These are phyloP conservation scores for Myrmophylax atrothorax DNA, from an alignment of 2,113 vertebrate species.

Conservation along the genomic window DNA sequence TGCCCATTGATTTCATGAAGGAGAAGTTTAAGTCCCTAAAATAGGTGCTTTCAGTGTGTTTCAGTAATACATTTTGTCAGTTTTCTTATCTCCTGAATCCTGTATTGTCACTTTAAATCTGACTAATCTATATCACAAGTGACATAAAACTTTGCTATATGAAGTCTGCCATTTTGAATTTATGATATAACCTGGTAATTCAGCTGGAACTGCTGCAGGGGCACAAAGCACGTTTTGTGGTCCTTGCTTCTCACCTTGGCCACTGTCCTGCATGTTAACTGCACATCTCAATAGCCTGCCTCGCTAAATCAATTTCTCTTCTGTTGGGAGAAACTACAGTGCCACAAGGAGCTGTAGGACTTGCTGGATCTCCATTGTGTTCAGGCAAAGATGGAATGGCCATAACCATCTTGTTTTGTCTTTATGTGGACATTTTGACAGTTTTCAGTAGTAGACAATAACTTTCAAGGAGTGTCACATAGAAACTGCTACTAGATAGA, in stretches of 20 bases:
- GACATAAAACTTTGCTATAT: slow-evolving; percentile 39
- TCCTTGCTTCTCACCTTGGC: background rate
- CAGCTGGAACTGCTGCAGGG: background rate
- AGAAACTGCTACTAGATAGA: background rate
- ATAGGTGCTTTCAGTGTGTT: background rate
- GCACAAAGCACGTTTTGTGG: background rate
- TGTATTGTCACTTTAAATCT: slow-evolving; percentile 48
- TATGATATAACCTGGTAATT: background rate
- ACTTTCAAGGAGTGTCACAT: background rate
- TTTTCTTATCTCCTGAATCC: slow-evolving; percentile 31
- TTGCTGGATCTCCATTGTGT: background rate
- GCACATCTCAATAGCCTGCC: background rate
- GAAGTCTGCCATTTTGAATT: slow-evolving; percentile 54
- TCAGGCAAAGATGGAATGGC: background rate
- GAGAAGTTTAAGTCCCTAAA: background rate
- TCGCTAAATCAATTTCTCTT: background rate
- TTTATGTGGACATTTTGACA: background rate
- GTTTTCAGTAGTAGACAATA: background rate
- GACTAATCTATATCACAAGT: background rate
- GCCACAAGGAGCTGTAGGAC: background rate
- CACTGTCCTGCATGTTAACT: background rate
- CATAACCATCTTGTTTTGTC: background rate
- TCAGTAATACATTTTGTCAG: slow-evolving; percentile 26
- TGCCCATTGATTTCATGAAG: background rate
- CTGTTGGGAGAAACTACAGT: background rate